Base-by-base conservation (phyloP, 2,888 invertebrate species). In the Callinectes sapidus region DNA sequence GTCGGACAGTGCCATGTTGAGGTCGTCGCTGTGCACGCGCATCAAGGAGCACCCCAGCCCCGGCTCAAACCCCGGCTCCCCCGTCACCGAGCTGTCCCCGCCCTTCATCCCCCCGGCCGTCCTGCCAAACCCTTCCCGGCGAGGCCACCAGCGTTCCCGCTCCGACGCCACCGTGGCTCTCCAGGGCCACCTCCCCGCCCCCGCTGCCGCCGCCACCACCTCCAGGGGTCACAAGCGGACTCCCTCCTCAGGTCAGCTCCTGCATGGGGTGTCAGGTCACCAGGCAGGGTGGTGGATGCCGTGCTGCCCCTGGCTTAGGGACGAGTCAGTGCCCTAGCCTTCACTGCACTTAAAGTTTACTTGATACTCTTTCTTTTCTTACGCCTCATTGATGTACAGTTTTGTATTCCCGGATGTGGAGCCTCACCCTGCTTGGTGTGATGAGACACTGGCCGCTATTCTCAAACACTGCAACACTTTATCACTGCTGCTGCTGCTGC, bases 81-180 rank as follows among this genome's bases (percentile, higher is more conserved):
- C 94, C 0, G 91, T 92, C 89, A 90, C 92, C 5, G 94, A 95
- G 71, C 90, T 94, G 32, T 91, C 94, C 28, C 91, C 93, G 14
- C 90, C 91, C 42, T 92, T 91, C 85, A 77, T 93, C 90, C 91
- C 94, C 93, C 48, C 95, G 35, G 90, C 71, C 16, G 95, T 93
- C 95, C 95, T 91, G 96, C 96, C 94, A 96, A 96, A 93, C 96
- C 96, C 91, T 14, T 71, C 92, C n/a, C 86, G 97, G 96, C 98
- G 97, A 96, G 97, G 98, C 14, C 98, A 98, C 96, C 97, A 98
- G 96, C 96, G 98, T 95, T 98, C 98, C 93, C 97, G 96, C 77
- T 96, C 96, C 66, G 96, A 96, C 95, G 98, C 98, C 81, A 98
- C 98, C 90, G 98, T 93, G 42, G 94, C 94, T 10, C 91, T 94